Evolutionary conservation across 35 echinoderm and acorn worm species (phyloP), one percentile per base, ranked within the genome.

Genomic region (Patiria miniata): DNA sequence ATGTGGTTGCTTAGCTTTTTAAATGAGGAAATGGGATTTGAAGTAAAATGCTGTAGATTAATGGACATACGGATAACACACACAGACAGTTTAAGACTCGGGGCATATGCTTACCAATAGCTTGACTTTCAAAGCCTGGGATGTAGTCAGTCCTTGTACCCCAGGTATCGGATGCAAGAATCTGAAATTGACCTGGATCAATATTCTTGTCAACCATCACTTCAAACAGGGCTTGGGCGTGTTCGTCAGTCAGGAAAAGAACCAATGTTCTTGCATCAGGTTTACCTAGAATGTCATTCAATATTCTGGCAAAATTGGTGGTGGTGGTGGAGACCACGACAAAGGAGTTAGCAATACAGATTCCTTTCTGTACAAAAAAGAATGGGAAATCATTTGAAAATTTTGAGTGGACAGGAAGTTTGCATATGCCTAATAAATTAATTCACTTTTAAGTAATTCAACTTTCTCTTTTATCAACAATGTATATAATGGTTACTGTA

Each of bases 101-200:
- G 32, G 5, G 61, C 17, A 4, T 1, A 1, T 8, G 32, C n/a
- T 68, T 68, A 68, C 61, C 61, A n/a, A 68, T 8, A 68, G 61
- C 61, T 8, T 29, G n/a, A 68, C 22, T 28, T 68, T 68, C 61
- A 8, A 68, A 8, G 17, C 61, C 61, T n/a, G 61, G 61, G 8
- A 68, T 68, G n/a, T 29, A 68, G 61, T 68, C 61, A 9, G 61
- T 33, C 32, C n/a, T 68, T 14, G 61, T 28, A 2, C 61, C 21
- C 61, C 61, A 68, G 21, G 61, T 68, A 68, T 68, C 61, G 17
- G 61, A 68, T 68, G 61, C 61, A 68, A 68, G 8, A 8, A 68
- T 68, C 61, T 68, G 61, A 28, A 68, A 68, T 29, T 68, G 32
- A 29, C 61, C 22, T 2, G 61, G 61, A 22, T 68, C 61, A 14